Evolutionary conservation across 2,797 vertebrate species (phyloP), one percentile per base, ranked within the genome.

Genomic region (Neopelma chrysocephalum): DNA sequence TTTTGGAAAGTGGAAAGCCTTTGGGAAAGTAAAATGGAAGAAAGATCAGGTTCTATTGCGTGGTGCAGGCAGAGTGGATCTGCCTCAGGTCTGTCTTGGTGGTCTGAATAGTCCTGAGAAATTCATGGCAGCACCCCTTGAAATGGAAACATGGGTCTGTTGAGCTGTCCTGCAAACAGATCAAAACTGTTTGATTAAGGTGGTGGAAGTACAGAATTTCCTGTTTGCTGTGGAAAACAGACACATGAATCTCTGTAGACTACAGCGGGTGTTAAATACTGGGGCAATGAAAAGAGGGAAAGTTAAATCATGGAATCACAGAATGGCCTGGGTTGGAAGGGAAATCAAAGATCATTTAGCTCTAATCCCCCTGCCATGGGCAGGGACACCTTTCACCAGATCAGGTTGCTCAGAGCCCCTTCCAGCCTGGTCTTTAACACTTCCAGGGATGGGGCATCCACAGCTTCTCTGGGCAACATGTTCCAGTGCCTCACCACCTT

Each of bases 21-120:
- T 65, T 61, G 26, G 5, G 26, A 73, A 29, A 73, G 14, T 9
- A 11, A 61, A 78, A 87, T 12, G 29, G 34, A 73, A 23, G 38
- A 50, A 36, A 43, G 23, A 8, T 40, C 0, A 0, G 40, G 26
- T 85, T 11, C 36, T 45, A 1, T 12, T n/a, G 17, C 1, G 0
- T 17, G 38, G 9, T 70, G 15, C 12, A 40, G 42, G 21, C 19
- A 65, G 17, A 83, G 17, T 4, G 9, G 3, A 6, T 61, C 40
- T 86, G 57, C 34, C 42, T 57, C 26, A 57, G 25, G 10, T 88
- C 32, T 57, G 12, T 10, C 60, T 36, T 34, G 22, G 19, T 0
- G 3, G 43, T 12, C 53, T 56, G 26, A 77, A 56, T 5, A 56
- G 32, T 32, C 45, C 40, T 57, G 53, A 23, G 32, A 83, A 2